A percentile compares a stretch with the other conserved stretches of the same genome.
Conservation (phyloP, 23 tunicate genomes). For the Styela clava region DNA sequence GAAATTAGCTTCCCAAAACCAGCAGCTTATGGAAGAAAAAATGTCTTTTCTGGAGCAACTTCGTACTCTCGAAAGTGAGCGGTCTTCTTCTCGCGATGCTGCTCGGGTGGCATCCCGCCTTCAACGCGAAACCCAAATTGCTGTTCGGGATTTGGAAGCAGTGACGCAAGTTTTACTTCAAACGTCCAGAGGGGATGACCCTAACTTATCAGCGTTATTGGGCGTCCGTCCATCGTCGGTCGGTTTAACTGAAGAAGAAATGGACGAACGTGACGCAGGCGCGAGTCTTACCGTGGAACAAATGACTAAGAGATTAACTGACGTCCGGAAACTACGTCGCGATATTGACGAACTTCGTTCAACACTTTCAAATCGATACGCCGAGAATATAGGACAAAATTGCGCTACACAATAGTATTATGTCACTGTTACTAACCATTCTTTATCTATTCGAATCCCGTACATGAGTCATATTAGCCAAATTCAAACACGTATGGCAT, state of each 20-base stretch:
- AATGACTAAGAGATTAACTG: conserved; percentile 22
- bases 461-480: too few relatives aligned
- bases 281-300: conserved; percentile 25
- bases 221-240: conserved; percentile 43
- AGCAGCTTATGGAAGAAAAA: conserved; percentile 63
- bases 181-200: conserved; percentile 64
- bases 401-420: conserved; percentile 55
- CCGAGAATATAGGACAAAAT: conserved; percentile 75
- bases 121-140: conserved; percentile 52
- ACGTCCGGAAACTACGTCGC: conserved; percentile 50
- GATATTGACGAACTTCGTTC: conserved; percentile 77
- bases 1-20: conserved; percentile 68
- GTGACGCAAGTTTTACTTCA: conserved; percentile 70
- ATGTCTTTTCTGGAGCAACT: conserved; percentile 48
- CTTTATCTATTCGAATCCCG: too few relatives aligned
- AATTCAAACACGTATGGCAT: too few relatives aligned
- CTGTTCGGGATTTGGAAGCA: conserved; percentile 59
- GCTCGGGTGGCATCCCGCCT: conserved; percentile 35
- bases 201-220: conserved; percentile 67
- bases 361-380: conserved; percentile 63
- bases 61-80: conserved; percentile 46
- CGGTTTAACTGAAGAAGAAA: conserved; percentile 23
- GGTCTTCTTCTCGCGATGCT: conserved; percentile 27
- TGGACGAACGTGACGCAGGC: conserved; percentile 1
- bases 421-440: too few relatives aligned